Evolutionary conservation across 2,888 invertebrate species (phyloP).

Genomic region (Tetranychus piercei): DNA sequence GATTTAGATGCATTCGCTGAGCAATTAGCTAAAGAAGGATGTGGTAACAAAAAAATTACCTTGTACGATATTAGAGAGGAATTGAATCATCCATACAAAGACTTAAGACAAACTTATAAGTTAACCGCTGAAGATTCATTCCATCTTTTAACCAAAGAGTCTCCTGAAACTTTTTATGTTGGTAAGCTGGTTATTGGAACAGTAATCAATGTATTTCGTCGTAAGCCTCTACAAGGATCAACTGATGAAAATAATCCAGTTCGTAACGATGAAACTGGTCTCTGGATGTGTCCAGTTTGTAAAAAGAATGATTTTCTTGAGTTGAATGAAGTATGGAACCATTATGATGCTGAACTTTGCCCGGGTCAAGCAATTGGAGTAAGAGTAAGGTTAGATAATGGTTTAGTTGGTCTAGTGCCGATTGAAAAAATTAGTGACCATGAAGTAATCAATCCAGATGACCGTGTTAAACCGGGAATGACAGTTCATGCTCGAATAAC

Average conservation of each 20-base stretch:
- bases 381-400: constrained; percentile 65
- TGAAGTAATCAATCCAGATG: constrained; percentile 76
- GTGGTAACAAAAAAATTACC: constrained; percentile 51
- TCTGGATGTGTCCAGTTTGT: constrained; percentile 97
- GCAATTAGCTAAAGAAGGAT: constrained; percentile 63
- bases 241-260: constrained; percentile 88
- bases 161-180: constrained; percentile 76
- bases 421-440: constrained; percentile 47
- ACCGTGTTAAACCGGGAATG: constrained; percentile 54
- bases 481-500: constrained; percentile 52
- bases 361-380: constrained; percentile 85
- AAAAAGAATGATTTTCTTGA: constrained; percentile 87
- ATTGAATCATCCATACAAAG: constrained; percentile 78
- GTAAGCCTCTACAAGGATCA: constrained; percentile 78
- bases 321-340: constrained; percentile 91
- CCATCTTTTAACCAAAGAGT: constrained; percentile 86
- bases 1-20: constrained; percentile 97
- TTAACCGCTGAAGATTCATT: constrained; percentile 72
- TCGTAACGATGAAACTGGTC: constrained; percentile 73
- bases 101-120: constrained; percentile 56
- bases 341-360: constrained; percentile 81
- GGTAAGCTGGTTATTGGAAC: constrained; percentile 45
- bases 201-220: constrained; percentile 53
- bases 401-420: constrained; percentile 46
- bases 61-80: constrained; percentile 91